A percentile compares a stretch with the other conserved stretches of the same genome.
Evolutionary conservation across 2,113 vertebrate species (phyloP).

Genomic region (Rhabdomys dilectus): DNA sequence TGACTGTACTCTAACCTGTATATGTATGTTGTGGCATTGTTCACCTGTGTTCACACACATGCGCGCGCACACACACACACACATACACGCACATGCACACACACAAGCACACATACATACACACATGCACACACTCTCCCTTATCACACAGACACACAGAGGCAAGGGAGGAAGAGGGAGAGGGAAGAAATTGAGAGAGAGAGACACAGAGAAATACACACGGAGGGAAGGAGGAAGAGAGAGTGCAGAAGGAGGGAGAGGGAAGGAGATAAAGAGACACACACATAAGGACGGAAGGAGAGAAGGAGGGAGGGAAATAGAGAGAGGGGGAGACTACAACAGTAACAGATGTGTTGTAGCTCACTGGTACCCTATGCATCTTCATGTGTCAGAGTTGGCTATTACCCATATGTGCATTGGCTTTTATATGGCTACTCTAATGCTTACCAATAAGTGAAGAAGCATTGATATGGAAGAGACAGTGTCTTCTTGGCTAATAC

Average conservation of each 20-base stretch:
- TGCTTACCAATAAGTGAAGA: background rate
- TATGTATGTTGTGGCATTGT: background rate
- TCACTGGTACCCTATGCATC: background rate
- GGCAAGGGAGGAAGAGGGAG: background rate
- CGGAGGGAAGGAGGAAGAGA: background rate
- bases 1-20: background rate
- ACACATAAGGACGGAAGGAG: background rate
- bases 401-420: background rate
- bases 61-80: background rate
- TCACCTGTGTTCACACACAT: background rate
- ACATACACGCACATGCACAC: background rate
- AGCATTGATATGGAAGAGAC: background rate
- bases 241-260: too few species aligned
- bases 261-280: background rate
- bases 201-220: background rate
- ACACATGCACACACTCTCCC: background rate
- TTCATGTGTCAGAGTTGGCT: background rate
- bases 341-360: background rate
- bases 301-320: background rate
- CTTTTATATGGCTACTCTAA: background rate
- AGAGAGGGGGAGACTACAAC: background rate
- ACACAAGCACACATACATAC: background rate
- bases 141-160: background rate
- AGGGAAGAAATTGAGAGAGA: background rate
- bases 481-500: background rate